Evolutionary conservation across 2,888 invertebrate species (phyloP).

Genomic region (Drosophila conformis): DNA sequence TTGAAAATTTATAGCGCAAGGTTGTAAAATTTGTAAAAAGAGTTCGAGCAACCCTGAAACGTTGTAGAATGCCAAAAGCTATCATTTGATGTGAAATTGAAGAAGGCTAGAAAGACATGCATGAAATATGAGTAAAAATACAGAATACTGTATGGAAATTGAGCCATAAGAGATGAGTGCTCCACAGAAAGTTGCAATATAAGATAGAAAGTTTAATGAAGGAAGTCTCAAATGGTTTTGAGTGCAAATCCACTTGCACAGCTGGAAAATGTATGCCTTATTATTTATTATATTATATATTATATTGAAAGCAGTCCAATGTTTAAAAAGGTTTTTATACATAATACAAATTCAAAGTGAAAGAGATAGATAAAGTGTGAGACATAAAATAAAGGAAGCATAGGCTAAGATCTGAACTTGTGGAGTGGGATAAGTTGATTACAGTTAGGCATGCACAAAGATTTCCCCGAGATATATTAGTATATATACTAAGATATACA

Average conservation of each 20-base stretch:
- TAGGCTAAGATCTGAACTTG: not conserved
- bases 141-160: not conserved
- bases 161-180: not conserved
- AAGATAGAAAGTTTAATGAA: not conserved
- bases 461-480: not conserved
- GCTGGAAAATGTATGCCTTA: not conserved
- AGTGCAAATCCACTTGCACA: not conserved
- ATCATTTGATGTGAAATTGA: constrained; percentile 14
- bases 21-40: constrained; percentile 22
- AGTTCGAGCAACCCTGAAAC: constrained; percentile 29
- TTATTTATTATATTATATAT: not conserved
- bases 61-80: constrained; percentile 3
- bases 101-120: not conserved
- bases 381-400: not conserved
- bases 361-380: not conserved
- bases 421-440: not conserved
- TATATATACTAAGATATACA: not conserved
- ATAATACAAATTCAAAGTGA: too few species aligned
- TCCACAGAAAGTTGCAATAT: not conserved
- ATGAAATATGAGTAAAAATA: not conserved
- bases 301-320: too few species aligned
- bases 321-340: too few species aligned
- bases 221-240: not conserved
- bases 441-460: too few species aligned
- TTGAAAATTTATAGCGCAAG: constrained; percentile 31